Evolutionary conservation across 2,888 invertebrate genomes (phyloP), one percentile per base, ranked within the genome.

Genomic region (Dasypolia templi): DNA sequence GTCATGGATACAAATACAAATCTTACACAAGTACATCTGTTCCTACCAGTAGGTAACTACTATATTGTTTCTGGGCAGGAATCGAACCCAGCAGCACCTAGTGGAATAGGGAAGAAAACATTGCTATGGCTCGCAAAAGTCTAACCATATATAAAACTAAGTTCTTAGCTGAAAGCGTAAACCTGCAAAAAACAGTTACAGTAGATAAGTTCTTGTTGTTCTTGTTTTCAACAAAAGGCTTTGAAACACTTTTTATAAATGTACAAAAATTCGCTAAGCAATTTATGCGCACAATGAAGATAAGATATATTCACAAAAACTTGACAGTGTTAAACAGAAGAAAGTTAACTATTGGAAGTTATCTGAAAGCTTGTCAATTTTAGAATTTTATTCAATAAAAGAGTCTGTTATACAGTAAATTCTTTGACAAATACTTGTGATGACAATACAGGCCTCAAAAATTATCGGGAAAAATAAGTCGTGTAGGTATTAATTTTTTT

Each of bases 211-310:
- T 32, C 3, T 65, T 35, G n/a, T 56, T 9, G n/a, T 44, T n/a
- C 7, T 9, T 35, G 49, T 35, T 68, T n/a, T n/a, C n/a, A n/a
- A n/a, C n/a, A n/a, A n/a, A n/a, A n/a, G n/a, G 3, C 11, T 26
- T 49, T 42, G 26, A 76, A 58, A 66, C 22, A 58, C 32, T 64
- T 39, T 56, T 51, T 71, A 46, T 22, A 51, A 9, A 61, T 73
- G n/a, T 32, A 59, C 11, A 44, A 53, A 53, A 69, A 69, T 53
- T 77, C 75, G 75, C 75, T 39, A 1, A 69, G 75, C 75, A 63
- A 55, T 62, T 42, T 39, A 62, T 75, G 19, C 19, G 46, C 63
- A 46, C 29, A 42, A 63, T 17, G 32, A 39, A n/a, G 5, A n/a
- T 22, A 49, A n/a, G n/a, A n/a, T n/a, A n/a, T n/a, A n/a, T 11